Evolutionary conservation across 2,113 vertebrate genomes (phyloP), one percentile per base, ranked within the genome.

Genomic region (Oreochromis tanganicae): DNA sequence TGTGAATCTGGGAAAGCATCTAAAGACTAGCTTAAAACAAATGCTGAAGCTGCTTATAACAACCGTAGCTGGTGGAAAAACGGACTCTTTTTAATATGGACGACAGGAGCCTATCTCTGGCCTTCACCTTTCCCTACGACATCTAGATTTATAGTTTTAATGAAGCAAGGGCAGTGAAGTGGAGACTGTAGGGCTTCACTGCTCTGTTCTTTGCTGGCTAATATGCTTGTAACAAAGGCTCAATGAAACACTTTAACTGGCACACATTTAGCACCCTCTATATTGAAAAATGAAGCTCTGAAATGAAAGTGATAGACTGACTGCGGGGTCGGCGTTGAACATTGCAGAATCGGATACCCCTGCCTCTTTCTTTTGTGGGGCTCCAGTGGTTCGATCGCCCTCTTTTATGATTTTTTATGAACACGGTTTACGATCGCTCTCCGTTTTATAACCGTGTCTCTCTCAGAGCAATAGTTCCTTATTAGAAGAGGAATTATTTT

Each of bases 101-200:
- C 63, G 91, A 92, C 91, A 82, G 81, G 85, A 87, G 83, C 92
- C 89, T 7, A 81, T 91, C 71, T 86, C 78, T 85, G 83, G 57
- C 83, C 80, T 34, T 92, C 88, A 90, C 88, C 85, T 88, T 89
- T 89, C 85, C 63, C 56, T 75, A 85, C 46, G 48, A 91, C 89
- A 83, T 92, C 86, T 82, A 89, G 93, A 95, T 95, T 94, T 93
- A 95, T 95, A 89, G 85, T 93, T 95, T 95, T 95, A 95, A 96
- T 96, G 94, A 95, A 95, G 90, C 92, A 6, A 84, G 81, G 80
- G 93, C 94, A 91, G 86, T 81, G 88, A 83, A 88, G 93, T 84
- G 92, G 78, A 84, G 93, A 92, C 88, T 83, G 81, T 83, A 83
- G 91, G 92, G 89, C 79, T 90, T 87, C 88, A 81, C 88, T 82